These are phyloP conservation scores for Sminthurides aquaticus DNA, from an alignment of 2,888 invertebrate genomes.

Conservation along the genomic window DNA sequence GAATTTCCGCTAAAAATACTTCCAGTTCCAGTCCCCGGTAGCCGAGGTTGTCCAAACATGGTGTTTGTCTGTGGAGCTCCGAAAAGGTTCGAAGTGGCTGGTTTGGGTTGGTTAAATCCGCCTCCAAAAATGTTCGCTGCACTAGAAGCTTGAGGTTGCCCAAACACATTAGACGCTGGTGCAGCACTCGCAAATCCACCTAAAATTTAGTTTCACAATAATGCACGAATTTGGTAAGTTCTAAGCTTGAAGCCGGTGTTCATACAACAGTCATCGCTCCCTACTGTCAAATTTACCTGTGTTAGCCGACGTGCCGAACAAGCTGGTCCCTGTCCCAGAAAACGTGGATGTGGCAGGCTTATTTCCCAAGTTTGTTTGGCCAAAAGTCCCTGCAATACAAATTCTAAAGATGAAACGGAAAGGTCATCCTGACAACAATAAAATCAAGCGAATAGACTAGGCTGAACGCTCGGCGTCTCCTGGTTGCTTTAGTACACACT, in stretches of 20 bases:
- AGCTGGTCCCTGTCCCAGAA: conserved; percentile 17
- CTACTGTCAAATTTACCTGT: conserved; percentile 8
- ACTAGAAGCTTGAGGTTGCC: conserved; percentile 32
- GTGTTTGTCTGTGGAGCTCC: conserved; percentile 31
- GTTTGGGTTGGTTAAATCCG: conserved; percentile 29
- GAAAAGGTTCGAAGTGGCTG: conserved; percentile 29
- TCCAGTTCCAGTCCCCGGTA: conserved; percentile 18
- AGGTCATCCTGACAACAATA: no score
- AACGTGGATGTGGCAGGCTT: conserved; percentile 20
- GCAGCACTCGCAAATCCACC: conserved; percentile 21
- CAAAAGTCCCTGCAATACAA: conserved; percentile 18
- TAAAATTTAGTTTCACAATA: background rate
- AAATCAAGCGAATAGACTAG: no score
- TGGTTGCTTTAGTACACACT: background rate
- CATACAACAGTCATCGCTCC: background rate
- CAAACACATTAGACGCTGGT: conserved; percentile 33
- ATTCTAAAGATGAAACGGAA: no score
- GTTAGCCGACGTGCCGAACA: conserved; percentile 18
- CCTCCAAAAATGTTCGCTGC: conserved; percentile 36
- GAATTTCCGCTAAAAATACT: conserved; percentile 28
- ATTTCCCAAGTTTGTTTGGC: conserved; percentile 17
- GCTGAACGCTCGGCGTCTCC: background rate
- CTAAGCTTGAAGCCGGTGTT: no score
- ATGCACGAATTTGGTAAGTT: background rate
- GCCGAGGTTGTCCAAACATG: conserved; percentile 35